Evolutionary conservation across 2,888 invertebrate species (phyloP), one percentile per base, ranked within the genome.

Genomic region (Leucoma salicis): DNA sequence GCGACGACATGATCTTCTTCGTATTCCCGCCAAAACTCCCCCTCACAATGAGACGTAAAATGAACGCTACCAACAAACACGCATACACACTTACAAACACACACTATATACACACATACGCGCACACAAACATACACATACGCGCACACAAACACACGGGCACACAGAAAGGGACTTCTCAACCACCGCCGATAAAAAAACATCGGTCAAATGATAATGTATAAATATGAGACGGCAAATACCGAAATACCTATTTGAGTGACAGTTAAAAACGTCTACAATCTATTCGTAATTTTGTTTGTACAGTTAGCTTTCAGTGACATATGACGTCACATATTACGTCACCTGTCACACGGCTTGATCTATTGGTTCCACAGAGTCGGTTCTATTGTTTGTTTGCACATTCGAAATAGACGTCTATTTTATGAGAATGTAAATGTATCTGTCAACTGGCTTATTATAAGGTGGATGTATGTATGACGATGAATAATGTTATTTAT

Each of bases 371-470:
- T 43, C 31, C 38, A 31, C 15, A 35, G 36, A 28, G 34, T 27
- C 29, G 31, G 25, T 21, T 5, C 38, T 14, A 35, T 38, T 38
- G 31, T 43, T 11, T 31, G 13, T 12, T 14, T 32, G 32, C 14
- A 29, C 29, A 27, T 27, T 11, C 27, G n/a, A 27, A 29, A 29
- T 31, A 27, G 37, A 37, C 28, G 31, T 42, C 33, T 42, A 38
- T 38, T 42, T 42, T 43, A 43, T 39, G 43, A 27, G 25, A 18
- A 38, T 34, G 33, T 29, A 42, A 42, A 42, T 42, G 34, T 42
- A 13, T 21, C 29, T 38, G 32, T 29, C 37, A 38, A 16, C n/a
- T 31, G n/a, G 14, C 14, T 14, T 29, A 15, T 31, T 29, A 29
- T 29, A 13, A 12, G 4, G 4, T 27, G 11, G 25, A 10, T n/a